Conservation (phyloP, 92 coral and sea anemone genomes). For the Porites rus region DNA sequence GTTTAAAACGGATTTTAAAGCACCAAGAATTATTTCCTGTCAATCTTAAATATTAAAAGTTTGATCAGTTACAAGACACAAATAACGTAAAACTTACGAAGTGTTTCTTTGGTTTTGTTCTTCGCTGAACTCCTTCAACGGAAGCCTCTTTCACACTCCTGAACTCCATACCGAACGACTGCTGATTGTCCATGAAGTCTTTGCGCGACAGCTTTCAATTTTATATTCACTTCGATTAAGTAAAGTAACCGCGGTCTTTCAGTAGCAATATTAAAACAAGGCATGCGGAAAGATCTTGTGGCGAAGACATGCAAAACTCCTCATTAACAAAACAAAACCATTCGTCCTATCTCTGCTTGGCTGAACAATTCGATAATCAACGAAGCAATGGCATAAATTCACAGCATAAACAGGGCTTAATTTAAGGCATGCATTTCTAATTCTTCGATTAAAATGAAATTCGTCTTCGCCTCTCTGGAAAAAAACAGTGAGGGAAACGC, state of each 20-base stretch:
- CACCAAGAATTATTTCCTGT: too few relatives aligned
- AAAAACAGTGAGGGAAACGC: too few relatives aligned
- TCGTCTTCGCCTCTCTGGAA: too few relatives aligned
- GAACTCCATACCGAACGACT: slow-evolving; percentile 13
- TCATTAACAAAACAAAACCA: slow-evolving; percentile 4
- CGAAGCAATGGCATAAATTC: neutral
- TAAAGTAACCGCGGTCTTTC: neutral
- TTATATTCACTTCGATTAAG: neutral
- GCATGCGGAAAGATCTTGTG: slow-evolving; percentile 14
- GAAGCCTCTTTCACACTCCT: slow-evolving; percentile 67
- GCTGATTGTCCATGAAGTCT: neutral
- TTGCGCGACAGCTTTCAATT: neutral
- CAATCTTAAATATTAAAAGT: too few relatives aligned
- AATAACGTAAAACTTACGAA: slow-evolving; percentile 56
- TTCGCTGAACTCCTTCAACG: slow-evolving; percentile 77
- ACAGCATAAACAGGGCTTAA: neutral
- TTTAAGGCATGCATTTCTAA: too few relatives aligned
- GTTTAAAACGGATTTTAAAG: too few relatives aligned
- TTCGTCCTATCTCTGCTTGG: slow-evolving; percentile 22
- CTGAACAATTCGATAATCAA: neutral
- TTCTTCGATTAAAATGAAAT: too few relatives aligned
- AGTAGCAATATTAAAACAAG: slow-evolving; percentile 1
- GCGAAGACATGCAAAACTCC: neutral
- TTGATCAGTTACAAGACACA: neutral
- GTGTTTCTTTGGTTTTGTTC: slow-evolving; percentile 75